These are phyloP conservation scores for Drosophila macrothrix DNA, from an alignment of 2,888 invertebrate species.

Conservation along the genomic window DNA sequence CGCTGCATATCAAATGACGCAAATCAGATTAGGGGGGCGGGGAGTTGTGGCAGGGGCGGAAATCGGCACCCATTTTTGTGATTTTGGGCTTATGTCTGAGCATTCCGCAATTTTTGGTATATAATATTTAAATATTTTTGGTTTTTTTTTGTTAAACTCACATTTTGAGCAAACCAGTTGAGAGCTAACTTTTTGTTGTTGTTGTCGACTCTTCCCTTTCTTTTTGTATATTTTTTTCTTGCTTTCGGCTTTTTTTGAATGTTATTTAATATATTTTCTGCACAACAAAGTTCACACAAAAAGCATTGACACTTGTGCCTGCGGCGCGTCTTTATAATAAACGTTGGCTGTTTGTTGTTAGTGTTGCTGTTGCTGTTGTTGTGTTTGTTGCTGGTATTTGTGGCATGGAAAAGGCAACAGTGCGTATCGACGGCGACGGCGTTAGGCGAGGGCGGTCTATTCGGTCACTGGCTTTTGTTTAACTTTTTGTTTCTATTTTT, in stretches of 20 bases:
- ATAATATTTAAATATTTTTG: slow-evolving; percentile 27
- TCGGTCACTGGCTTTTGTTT: slow-evolving; percentile 71
- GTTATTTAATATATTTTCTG: slow-evolving; percentile 33
- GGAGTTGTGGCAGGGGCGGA: slow-evolving; percentile 32
- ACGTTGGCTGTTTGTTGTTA: slow-evolving; percentile 38
- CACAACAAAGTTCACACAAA: slow-evolving; percentile 59
- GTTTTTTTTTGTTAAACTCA: slow-evolving; percentile 39
- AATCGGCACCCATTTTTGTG: slow-evolving; percentile 64
- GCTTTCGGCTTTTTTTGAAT: slow-evolving; percentile 15
- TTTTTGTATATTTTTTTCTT: slow-evolving; percentile 8
- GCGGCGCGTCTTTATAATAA: slow-evolving; percentile 65
- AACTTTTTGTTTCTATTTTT: slow-evolving; percentile 20
- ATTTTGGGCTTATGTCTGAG: slow-evolving; percentile 21
- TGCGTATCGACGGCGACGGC: slow-evolving; percentile 62
- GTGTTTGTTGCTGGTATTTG: slow-evolving; percentile 48
- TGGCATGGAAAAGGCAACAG: slow-evolving; percentile 75
- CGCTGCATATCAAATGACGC: slow-evolving; percentile 66
- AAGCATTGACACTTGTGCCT: slow-evolving; percentile 76
- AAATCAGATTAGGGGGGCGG: slow-evolving; percentile 4
- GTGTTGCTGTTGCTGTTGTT: slow-evolving; percentile 7
- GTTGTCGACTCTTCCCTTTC: slow-evolving; percentile 13
- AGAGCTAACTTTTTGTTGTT: background rate
- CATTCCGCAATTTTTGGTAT: slow-evolving; percentile 12
- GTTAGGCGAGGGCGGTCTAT: slow-evolving; percentile 40
- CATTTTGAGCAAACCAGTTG: slow-evolving; percentile 46